Evolutionary conservation across 1,140 invertebrate genomes (phyloP).

Genomic region (Elysia chlorotica): DNA sequence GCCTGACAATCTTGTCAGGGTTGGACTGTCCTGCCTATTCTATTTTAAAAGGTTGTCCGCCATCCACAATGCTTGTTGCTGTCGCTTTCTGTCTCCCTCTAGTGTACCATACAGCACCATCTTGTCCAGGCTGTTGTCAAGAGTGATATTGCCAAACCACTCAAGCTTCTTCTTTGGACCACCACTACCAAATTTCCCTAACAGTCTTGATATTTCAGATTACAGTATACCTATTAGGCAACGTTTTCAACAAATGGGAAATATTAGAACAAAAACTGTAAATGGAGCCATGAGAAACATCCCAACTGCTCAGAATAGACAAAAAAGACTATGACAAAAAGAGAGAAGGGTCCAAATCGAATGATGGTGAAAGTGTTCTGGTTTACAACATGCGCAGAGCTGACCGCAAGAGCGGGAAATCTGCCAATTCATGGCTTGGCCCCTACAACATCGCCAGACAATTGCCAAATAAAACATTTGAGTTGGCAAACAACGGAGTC

Average conservation of each 20-base stretch:
- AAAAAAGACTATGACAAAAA: neutral
- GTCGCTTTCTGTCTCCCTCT: too few species aligned
- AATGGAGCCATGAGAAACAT: conserved; percentile 8
- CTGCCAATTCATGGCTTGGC: neutral
- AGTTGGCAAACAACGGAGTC: neutral
- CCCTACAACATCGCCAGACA: neutral
- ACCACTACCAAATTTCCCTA: too few species aligned
- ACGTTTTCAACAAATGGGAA: neutral
- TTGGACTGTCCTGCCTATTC: too few species aligned
- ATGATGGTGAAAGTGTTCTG: neutral
- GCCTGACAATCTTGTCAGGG: too few species aligned
- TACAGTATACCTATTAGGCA: neutral
- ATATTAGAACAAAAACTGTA: neutral
- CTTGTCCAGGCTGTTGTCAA: too few species aligned
- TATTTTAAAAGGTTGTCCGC: too few species aligned
- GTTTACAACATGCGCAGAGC: neutral
- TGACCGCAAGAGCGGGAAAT: neutral
- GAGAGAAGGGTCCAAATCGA: neutral
- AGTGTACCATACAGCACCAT: too few species aligned
- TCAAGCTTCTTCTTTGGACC: too few species aligned
- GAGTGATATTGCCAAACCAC: too few species aligned
- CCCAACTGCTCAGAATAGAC: neutral
- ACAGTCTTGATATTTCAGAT: too few species aligned
- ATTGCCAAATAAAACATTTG: neutral
- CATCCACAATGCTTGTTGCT: too few species aligned